phyloP scores from a whole-genome alignment of 2,113 vertebrate genomes.

The Vimba vimba region DNA sequence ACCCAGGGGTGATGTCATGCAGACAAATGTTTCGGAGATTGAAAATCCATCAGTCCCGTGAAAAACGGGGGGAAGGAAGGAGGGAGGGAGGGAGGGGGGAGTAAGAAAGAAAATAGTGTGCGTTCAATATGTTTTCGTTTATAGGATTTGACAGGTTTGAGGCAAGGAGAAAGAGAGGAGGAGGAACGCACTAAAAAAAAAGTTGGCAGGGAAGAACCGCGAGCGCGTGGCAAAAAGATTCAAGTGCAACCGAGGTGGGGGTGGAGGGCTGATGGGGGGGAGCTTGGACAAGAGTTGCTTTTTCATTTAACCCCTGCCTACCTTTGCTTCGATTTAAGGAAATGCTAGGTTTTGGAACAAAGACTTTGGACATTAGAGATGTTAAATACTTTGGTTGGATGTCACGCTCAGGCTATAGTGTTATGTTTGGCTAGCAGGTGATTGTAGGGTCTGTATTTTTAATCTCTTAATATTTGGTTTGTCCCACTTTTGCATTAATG shows the following conservation, averaged over 20 bases:
- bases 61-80: slow-evolving; percentile 40
- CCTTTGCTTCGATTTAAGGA: neutral
- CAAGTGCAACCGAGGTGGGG: slow-evolving; percentile 45
- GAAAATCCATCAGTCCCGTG: slow-evolving; percentile 65
- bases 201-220: slow-evolving; percentile 50
- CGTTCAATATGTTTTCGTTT: slow-evolving; percentile 62
- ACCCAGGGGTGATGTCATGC: slow-evolving; percentile 56
- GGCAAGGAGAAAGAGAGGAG: slow-evolving; percentile 41
- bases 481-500: neutral
- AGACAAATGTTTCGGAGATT: slow-evolving; percentile 57
- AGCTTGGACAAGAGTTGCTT: slow-evolving; percentile 31
- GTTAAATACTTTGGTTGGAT: slow-evolving; percentile 1
- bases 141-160: slow-evolving; percentile 61
- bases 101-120: slow-evolving; percentile 38
- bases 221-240: slow-evolving; percentile 65
- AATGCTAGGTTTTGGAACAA: slow-evolving; percentile 8
- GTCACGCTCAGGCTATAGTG: neutral
- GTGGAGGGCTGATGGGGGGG: slow-evolving; percentile 25
- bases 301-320: slow-evolving; percentile 47
- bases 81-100: neutral
- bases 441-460: neutral
- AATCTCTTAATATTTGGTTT: neutral
- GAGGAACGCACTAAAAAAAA: slow-evolving; percentile 51
- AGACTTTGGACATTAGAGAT: neutral
- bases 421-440: neutral